These are phyloP conservation scores for Astur gentilis DNA, from an alignment of 2,113 vertebrate genomes.

Conservation along the genomic window DNA sequence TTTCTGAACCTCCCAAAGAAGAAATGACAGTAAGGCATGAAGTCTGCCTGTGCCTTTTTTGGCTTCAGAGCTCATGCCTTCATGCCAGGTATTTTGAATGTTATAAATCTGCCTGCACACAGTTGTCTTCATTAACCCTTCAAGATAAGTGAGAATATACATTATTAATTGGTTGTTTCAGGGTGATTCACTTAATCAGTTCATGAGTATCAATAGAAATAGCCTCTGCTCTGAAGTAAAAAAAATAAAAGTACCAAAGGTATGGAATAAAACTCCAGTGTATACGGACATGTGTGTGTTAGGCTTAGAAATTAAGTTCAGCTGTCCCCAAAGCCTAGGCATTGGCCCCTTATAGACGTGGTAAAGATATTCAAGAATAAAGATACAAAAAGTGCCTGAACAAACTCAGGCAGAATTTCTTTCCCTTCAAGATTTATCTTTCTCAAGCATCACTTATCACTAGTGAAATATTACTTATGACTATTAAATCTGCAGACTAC, in stretches of 20 bases:
- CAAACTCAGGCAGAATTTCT: neutral
- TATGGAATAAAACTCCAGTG: neutral
- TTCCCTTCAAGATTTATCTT: neutral
- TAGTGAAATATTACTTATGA: slow-evolving; percentile 36
- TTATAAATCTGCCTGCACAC: neutral
- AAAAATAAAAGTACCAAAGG: neutral
- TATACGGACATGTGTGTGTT: neutral
- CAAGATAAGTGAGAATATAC: neutral
- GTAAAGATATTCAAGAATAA: neutral
- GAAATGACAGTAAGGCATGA: neutral
- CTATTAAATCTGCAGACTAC: slow-evolving; percentile 14
- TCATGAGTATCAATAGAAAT: neutral
- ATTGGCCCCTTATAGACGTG: neutral
- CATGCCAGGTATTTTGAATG: neutral
- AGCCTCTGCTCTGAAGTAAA: neutral
- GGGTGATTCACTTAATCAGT: neutral
- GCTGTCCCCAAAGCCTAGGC: neutral
- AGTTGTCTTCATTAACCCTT: neutral
- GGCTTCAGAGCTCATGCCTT: neutral
- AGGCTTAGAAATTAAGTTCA: neutral
- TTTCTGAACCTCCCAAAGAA: neutral
- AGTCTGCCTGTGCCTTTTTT: neutral
- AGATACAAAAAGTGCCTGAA: neutral
- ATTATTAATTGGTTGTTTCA: neutral
- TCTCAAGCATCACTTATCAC: slow-evolving; percentile 4